Conservation (phyloP, 2,797 vertebrate species). For the Lutjanus campechanus region DNA sequence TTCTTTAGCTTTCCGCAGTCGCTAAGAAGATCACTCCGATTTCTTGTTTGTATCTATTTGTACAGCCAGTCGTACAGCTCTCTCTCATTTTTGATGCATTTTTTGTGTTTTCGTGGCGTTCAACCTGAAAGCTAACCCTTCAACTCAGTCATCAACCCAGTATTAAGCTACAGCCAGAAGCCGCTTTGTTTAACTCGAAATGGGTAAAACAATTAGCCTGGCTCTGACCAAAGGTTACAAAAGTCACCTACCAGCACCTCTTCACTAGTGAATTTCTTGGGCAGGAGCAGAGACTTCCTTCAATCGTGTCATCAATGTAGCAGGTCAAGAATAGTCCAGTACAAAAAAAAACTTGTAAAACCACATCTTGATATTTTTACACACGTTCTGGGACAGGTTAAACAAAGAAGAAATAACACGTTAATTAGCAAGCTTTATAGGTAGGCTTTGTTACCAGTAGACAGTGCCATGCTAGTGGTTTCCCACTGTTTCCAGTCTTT, state of each 20-base stretch:
- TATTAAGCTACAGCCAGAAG: background rate
- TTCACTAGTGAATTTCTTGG: background rate
- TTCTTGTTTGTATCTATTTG: too few species aligned
- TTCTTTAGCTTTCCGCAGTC: too few species aligned
- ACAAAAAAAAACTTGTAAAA: background rate
- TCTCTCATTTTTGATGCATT: too few species aligned
- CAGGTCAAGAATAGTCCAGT: background rate
- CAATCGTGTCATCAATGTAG: background rate
- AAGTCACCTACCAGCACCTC: background rate
- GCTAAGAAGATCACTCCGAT: too few species aligned
- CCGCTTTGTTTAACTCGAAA: background rate
- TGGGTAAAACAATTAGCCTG: background rate
- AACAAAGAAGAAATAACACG: too few species aligned
- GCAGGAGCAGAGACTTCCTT: background rate
- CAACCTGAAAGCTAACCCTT: too few species aligned
- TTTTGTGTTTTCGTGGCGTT: too few species aligned
- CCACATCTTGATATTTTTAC: slow-evolving; percentile 7
- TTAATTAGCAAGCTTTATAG: background rate
- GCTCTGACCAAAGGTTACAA: background rate
- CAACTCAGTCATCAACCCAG: too few species aligned
- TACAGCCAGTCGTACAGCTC: too few species aligned
- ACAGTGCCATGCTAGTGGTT: background rate
- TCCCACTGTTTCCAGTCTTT: too few species aligned
- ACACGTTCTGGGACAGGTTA: background rate
- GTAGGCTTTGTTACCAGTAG: background rate